Evolutionary conservation across 1,140 invertebrate genomes (phyloP).

Genomic region (Drosophila ficusphila): DNA sequence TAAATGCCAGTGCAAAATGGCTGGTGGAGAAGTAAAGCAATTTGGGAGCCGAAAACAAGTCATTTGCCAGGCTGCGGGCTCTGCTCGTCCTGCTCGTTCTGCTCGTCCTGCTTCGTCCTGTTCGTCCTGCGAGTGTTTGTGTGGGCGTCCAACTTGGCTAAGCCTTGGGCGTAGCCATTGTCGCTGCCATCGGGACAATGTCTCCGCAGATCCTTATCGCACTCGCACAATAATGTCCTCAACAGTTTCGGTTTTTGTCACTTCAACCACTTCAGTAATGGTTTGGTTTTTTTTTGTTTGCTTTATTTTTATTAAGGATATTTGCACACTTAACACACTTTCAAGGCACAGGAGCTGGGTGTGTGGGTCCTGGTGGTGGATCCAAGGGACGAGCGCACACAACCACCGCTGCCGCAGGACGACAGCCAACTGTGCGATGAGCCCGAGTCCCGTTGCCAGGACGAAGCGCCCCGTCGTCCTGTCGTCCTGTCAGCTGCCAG

Average conservation of each 20-base stretch:
- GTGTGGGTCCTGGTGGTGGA: slow-evolving; percentile 26
- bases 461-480: slow-evolving; percentile 3
- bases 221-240: slow-evolving; percentile 37
- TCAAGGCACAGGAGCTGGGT: slow-evolving; percentile 30
- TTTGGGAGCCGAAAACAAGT: slow-evolving; percentile 70
- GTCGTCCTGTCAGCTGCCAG: slow-evolving; percentile 24
- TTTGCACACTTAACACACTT: slow-evolving; percentile 42
- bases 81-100: neutral
- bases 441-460: slow-evolving; percentile 20
- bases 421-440: slow-evolving; percentile 76
- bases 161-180: slow-evolving; percentile 65
- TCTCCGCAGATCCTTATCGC: slow-evolving; percentile 24
- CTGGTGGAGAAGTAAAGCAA: slow-evolving; percentile 50
- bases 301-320: neutral
- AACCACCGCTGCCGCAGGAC: slow-evolving; percentile 76
- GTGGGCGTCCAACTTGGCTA: slow-evolving; percentile 52
- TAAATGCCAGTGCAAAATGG: slow-evolving; percentile 49
- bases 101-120: slow-evolving; percentile 8
- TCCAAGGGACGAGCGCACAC: slow-evolving; percentile 66
- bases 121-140: slow-evolving; percentile 9
- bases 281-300: slow-evolving; percentile 9
- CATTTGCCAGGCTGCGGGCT: slow-evolving; percentile 51
- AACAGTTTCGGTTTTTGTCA: slow-evolving; percentile 36
- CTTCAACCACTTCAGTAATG: slow-evolving; percentile 23
- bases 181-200: slow-evolving; percentile 41